Percentiles rank a stretch among this genome's conserved stretches.
Conservation (phyloP, 2,797 vertebrate genomes). For the Argentina silus region DNA sequence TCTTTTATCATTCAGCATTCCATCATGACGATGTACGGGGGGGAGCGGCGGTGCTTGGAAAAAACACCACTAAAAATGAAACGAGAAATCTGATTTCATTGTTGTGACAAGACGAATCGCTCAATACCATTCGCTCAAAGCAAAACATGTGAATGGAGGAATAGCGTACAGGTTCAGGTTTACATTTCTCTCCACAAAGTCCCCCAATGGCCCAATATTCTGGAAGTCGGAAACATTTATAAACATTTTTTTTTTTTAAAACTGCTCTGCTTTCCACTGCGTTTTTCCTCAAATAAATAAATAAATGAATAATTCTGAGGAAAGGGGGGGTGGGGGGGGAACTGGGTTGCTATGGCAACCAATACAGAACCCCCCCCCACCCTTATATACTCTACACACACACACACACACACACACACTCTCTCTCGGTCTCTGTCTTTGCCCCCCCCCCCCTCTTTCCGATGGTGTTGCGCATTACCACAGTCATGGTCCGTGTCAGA, state of each 20-base stretch:
- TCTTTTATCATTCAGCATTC: neutral
- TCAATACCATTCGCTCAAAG: neutral
- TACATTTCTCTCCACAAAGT: neutral
- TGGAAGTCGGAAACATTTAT: constrained; percentile 3
- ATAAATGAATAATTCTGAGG: constrained; percentile 57
- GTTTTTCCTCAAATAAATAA: constrained; percentile 44
- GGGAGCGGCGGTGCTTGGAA: neutral
- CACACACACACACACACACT: constrained; percentile 7
- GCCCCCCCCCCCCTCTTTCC: constrained; percentile 43
- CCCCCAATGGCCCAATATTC: neutral
- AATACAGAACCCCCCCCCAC: constrained; percentile 46
- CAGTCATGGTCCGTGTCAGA: constrained; percentile 27
- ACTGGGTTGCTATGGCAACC: constrained; percentile 74
- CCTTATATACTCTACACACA: neutral
- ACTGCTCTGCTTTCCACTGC: constrained; percentile 1
- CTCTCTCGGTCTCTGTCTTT: constrained; percentile 37
- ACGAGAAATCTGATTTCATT: neutral
- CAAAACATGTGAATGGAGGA: neutral
- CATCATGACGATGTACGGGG: neutral
- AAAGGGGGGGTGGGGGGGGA: constrained; percentile 45
- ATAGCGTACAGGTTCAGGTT: neutral
- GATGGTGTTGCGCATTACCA: constrained; percentile 21
- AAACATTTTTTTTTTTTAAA: too few species aligned
- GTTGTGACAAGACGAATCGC: neutral
- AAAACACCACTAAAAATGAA: neutral